Conservation (phyloP, 2,113 vertebrate species). For the Mola mola region DNA sequence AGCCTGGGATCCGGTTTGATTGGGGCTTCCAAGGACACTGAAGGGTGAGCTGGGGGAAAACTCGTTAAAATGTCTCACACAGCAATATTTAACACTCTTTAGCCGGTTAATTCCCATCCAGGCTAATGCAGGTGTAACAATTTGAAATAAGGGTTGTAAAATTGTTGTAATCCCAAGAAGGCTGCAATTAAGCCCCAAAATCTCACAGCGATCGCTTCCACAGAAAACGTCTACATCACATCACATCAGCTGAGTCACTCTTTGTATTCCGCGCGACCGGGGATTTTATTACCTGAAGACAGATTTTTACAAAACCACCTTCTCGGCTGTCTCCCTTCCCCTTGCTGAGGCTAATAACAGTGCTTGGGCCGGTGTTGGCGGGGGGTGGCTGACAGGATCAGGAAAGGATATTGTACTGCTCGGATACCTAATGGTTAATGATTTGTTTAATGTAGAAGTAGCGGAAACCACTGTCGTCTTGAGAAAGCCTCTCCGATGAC, state of each 20-base stretch:
- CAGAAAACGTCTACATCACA: constrained; percentile 12
- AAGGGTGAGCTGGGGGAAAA: constrained; percentile 60
- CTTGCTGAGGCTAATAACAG: constrained; percentile 32
- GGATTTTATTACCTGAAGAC: constrained; percentile 31
- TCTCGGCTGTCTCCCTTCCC: constrained; percentile 7
- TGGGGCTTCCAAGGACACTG: constrained; percentile 68
- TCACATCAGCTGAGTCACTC: constrained; percentile 35
- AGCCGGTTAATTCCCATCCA: constrained; percentile 60
- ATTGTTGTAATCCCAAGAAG: constrained; percentile 52
- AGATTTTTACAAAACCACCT: constrained; percentile 39
- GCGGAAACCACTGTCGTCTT: constrained; percentile 72
- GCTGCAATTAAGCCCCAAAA: constrained; percentile 51
- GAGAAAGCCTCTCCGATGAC: constrained; percentile 70
- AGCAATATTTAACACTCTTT: constrained; percentile 69
- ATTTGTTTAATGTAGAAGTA: constrained; percentile 78
- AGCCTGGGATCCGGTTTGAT: constrained; percentile 49
- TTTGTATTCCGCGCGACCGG: constrained; percentile 32
- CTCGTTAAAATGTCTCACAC: constrained; percentile 70
- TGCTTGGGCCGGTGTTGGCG: constrained; percentile 5
- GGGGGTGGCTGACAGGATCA: constrained; percentile 32
- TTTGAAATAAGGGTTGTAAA: constrained; percentile 66
- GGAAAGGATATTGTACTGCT: constrained; percentile 51
- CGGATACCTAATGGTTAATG: constrained; percentile 75
- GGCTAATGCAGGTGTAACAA: constrained; percentile 64
- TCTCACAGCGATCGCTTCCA: constrained; percentile 34